Conservation (phyloP, 2,888 invertebrate species). For the Acleris sparsana region DNA sequence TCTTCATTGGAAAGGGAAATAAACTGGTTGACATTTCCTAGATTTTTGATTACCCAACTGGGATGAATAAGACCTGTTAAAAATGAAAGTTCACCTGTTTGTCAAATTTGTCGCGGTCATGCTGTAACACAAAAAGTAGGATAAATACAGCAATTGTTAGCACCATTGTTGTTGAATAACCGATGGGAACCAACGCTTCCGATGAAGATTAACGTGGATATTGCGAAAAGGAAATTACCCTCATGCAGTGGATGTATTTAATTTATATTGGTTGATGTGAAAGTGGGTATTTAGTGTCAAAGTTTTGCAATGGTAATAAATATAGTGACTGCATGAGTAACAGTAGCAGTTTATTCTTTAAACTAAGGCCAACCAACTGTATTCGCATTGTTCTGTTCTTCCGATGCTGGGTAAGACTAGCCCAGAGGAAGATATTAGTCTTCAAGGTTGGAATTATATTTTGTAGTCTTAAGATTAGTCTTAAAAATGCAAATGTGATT, state of each 20-base stretch:
- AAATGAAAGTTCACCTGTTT: constrained; percentile 15
- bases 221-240: constrained; percentile 58
- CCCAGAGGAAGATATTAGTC: too few relatives aligned
- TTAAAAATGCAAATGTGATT: too few relatives aligned
- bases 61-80: background rate
- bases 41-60: background rate
- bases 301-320: background rate
- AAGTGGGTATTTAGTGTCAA: constrained; percentile 5
- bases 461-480: too few relatives aligned
- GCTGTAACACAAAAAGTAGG: constrained; percentile 39
- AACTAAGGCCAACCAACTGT: too few relatives aligned
- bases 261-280: constrained; percentile 24
- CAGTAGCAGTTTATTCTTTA: too few relatives aligned
- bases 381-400: too few relatives aligned
- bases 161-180: constrained; percentile 50
- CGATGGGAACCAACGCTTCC: constrained; percentile 49
- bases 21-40: background rate
- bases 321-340: background rate
- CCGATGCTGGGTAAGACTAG: too few relatives aligned
- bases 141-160: constrained; percentile 46
- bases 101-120: constrained; percentile 4
- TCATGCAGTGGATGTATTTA: constrained; percentile 42
- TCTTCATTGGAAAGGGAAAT: too few relatives aligned
- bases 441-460: too few relatives aligned
- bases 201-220: constrained; percentile 52